Base-by-base conservation (phyloP, 1,140 invertebrate species). In the Drosophila carrolli region DNA sequence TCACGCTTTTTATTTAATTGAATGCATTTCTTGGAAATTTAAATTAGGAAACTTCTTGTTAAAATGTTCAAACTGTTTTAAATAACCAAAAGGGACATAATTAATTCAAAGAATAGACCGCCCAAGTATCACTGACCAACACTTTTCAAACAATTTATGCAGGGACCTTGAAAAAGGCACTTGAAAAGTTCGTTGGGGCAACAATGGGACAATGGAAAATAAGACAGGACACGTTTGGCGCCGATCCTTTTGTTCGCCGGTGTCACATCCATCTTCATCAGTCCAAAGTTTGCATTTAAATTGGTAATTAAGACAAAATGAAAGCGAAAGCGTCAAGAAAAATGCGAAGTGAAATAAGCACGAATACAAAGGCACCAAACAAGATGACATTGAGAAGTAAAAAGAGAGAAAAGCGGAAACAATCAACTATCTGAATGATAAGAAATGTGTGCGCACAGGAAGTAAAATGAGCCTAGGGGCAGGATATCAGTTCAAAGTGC, bases 201-300 rank as follows among this genome's bases (percentile, higher is more conserved):
- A 75, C 70, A 75, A 74, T 47, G 62, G 73, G 73, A 66, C 65
- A 66, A 35, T 53, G 60, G 19, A 16, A 66, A 68, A 68, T 66
- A 53, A 68, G 65, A 66, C 60, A 66, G 65, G 60, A 75, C 61
- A 75, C 60, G 60, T 58, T 41, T 59, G 32, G 44, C 50, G 32
- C 29, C 38, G 47, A 68, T 72, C 38, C 61, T 48, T 75, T 76
- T 76, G 72, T 76, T 59, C 32, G 61, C 43, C 51, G 50, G 67
- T 19, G 43, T 71, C 65, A 68, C 83, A 86, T 86, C 81, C 83
- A 78, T 85, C 81, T 86, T 89, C 84, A 75, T 86, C 83, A 89
- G 66, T 68, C 63, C 62, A 78, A 86, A 86, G 83, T 89, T 86
- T 86, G 84, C 83, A 86, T 86, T 86, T 86, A 86, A 86, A 86